A percentile compares a stretch with the other conserved stretches of the same genome.
Evolutionary conservation across 2,888 invertebrate species (phyloP).

Genomic region (Calliphora vomitoria): DNA sequence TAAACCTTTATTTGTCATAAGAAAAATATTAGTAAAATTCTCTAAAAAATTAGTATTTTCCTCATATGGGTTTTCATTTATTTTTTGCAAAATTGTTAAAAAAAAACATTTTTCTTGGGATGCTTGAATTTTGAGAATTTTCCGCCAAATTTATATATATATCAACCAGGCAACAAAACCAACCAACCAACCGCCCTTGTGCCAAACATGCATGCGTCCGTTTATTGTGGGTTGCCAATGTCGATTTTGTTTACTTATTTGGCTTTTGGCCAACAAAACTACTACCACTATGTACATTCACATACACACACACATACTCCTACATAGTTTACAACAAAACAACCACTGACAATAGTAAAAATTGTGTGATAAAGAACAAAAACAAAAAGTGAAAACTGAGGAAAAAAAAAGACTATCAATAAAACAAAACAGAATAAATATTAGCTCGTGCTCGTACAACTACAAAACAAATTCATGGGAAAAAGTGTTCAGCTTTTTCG

Average conservation of each 20-base stretch:
- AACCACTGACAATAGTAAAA: slow-evolving; percentile 53
- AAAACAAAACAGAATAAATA: slow-evolving; percentile 42
- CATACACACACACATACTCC: neutral
- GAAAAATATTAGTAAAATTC: no score
- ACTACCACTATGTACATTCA: slow-evolving; percentile 1
- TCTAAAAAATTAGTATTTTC: no score
- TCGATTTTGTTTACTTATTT: slow-evolving; percentile 68
- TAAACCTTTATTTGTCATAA: no score
- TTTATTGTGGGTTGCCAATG: slow-evolving; percentile 65
- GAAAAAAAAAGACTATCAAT: slow-evolving; percentile 32
- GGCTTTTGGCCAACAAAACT: slow-evolving; percentile 65
- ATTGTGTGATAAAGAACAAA: slow-evolving; percentile 11
- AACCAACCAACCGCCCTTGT: slow-evolving; percentile 51
- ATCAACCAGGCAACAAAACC: no score
- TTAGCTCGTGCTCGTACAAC: slow-evolving; percentile 5
- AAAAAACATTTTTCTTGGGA: slow-evolving; percentile 10
- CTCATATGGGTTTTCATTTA: neutral
- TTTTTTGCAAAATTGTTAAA: neutral
- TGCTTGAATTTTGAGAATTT: slow-evolving; percentile 2
- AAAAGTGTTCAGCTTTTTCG: slow-evolving; percentile 9
- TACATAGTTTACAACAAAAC: slow-evolving; percentile 33
- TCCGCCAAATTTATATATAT: slow-evolving; percentile 51
- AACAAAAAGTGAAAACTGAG: neutral
- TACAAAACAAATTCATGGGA: neutral
- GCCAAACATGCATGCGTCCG: slow-evolving; percentile 40